phyloP scores from a whole-genome alignment of 1,140 invertebrate species.

The Scaptodrosophila lebanonensis region DNA sequence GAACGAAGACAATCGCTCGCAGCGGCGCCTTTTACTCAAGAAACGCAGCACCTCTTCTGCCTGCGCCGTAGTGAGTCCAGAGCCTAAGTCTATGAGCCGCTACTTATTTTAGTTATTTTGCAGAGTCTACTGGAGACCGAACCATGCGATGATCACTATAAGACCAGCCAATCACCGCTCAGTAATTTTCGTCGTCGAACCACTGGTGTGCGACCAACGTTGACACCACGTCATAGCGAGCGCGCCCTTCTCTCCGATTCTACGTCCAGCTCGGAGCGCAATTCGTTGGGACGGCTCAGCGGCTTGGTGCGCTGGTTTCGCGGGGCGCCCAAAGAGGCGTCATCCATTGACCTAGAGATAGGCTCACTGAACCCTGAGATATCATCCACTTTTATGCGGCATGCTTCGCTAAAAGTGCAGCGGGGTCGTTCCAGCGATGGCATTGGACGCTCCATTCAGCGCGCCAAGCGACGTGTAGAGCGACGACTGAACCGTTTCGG shows the following conservation, averaged over 20 bases:
- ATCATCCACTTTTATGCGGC: conserved; percentile 74
- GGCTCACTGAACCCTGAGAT: conserved; percentile 78
- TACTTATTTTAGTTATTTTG: conserved; percentile 23
- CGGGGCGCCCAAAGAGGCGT: conserved; percentile 77
- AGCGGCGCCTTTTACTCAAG: conserved; percentile 89
- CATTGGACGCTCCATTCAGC: conserved; percentile 83
- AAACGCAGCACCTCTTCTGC: conserved; percentile 91
- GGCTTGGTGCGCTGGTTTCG: conserved; percentile 88
- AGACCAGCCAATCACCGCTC: conserved; percentile 86
- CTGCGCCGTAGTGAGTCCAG: conserved; percentile 85
- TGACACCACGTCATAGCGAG: conserved; percentile 89
- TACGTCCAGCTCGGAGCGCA: conserved; percentile 75
- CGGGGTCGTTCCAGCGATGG: conserved; percentile 77
- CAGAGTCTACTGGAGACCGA: conserved; percentile 90
- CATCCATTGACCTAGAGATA: conserved; percentile 78
- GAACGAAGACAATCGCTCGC: conserved; percentile 82
- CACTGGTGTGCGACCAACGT: conserved; percentile 79
- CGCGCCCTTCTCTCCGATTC: conserved; percentile 80
- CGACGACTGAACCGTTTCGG: conserved; percentile 86
- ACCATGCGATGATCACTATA: conserved; percentile 82
- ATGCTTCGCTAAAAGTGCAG: conserved; percentile 77
- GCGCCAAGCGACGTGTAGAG: conserved; percentile 90
- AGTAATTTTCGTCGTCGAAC: conserved; percentile 86
- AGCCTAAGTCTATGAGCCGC: background rate
- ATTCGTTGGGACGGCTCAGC: conserved; percentile 76